Evolutionary conservation across 2,113 vertebrate species (phyloP).

Genomic region (Phylloscopus trochilus): DNA sequence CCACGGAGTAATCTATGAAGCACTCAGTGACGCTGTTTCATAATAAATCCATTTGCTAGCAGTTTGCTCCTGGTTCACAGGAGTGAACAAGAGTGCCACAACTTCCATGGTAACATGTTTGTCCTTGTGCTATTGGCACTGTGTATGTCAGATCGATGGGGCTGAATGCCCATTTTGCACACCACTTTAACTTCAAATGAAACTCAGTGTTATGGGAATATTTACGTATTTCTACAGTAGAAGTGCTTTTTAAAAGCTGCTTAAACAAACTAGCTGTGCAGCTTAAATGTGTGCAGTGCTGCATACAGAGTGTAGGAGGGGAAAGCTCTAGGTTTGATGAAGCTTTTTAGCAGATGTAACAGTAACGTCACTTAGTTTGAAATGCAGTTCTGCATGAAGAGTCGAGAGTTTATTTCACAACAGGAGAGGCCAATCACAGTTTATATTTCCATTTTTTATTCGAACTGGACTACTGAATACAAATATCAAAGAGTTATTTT

Average conservation of each 20-base stretch:
- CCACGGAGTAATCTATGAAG: neutral
- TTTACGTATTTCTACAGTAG: neutral
- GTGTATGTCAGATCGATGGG: neutral
- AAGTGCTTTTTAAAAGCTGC: conserved; percentile 41
- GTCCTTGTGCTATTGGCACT: neutral
- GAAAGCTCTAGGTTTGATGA: neutral
- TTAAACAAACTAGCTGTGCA: conserved; percentile 15
- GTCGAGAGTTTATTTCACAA: neutral
- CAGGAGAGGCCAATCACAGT: conserved; percentile 14
- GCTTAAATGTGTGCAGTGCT: neutral
- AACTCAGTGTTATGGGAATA: neutral
- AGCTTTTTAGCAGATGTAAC: conserved; percentile 11
- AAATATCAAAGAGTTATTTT: neutral
- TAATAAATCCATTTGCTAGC: conserved; percentile 21
- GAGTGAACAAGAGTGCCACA: too few species aligned
- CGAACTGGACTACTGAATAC: neutral
- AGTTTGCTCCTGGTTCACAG: neutral
- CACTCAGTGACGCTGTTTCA: neutral
- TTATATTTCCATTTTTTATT: conserved; percentile 1
- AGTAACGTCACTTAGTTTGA: conserved; percentile 27
- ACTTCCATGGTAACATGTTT: neutral
- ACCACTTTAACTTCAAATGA: neutral
- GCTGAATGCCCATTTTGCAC: neutral
- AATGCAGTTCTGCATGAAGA: conserved; percentile 22
- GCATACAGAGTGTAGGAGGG: neutral